Conservation (phyloP, 2,113 vertebrate genomes). For the Hypocryptadius cinnamomeus region DNA sequence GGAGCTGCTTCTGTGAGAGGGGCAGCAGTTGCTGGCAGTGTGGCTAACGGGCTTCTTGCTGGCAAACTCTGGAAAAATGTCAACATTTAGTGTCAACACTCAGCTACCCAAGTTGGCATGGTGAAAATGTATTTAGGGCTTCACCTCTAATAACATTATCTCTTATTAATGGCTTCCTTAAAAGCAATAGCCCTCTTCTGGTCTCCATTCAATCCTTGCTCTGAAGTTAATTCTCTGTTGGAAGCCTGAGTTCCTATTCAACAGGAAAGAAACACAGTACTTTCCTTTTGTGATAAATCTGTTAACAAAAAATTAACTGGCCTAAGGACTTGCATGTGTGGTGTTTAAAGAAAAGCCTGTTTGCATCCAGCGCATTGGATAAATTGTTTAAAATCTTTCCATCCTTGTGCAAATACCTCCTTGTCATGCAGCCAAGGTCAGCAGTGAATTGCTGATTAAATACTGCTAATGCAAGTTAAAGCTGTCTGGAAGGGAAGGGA, state of each 20-base stretch:
- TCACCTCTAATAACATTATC: neutral
- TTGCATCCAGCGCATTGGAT: neutral
- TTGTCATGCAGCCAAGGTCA: constrained; percentile 11
- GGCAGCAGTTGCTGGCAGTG: neutral
- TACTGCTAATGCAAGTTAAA: neutral
- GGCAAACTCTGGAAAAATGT: neutral
- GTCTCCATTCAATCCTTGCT: neutral
- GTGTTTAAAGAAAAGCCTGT: constrained; percentile 13
- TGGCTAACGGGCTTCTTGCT: neutral
- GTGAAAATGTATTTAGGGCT: neutral
- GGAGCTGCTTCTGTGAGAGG: neutral
- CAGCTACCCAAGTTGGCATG: neutral
- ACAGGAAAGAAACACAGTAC: neutral
- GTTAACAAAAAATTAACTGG: neutral
- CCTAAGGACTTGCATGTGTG: neutral
- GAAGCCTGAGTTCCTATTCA: constrained; percentile 11
- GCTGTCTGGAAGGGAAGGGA: neutral
- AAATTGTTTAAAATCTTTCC: constrained; percentile 25
- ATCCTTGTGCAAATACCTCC: neutral
- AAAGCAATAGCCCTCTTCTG: neutral
- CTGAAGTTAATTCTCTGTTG: neutral
- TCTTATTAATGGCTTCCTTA: neutral
- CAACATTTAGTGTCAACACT: neutral
- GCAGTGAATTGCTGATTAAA: constrained; percentile 3
- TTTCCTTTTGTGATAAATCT: constrained; percentile 11